phyloP scores from a whole-genome alignment of 2,888 invertebrate genomes.

The Therioaphis trifolii region DNA sequence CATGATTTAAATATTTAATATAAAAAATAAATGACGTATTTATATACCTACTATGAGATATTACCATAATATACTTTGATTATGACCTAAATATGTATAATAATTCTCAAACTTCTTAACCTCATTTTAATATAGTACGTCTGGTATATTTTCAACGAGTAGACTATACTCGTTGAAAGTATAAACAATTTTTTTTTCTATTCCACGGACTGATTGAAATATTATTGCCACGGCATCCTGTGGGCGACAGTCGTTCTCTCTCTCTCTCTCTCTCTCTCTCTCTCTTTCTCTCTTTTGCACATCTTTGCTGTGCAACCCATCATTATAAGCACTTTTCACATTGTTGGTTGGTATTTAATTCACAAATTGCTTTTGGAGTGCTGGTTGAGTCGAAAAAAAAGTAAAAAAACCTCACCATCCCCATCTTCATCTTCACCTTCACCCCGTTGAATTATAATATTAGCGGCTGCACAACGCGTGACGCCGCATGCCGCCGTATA shows the following conservation, averaged over 20 bases:
- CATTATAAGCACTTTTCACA: constrained; percentile 20
- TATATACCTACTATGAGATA: no score
- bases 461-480: constrained; percentile 44
- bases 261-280: neutral
- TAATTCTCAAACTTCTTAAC: neutral
- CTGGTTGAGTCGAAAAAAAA: neutral
- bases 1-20: no score
- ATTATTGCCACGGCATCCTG: constrained; percentile 16
- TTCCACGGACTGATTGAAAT: constrained; percentile 36
- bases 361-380: constrained; percentile 60
- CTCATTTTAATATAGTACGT: neutral
- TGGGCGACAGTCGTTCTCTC: constrained; percentile 30
- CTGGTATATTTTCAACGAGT: neutral
- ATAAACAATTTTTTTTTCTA: constrained; percentile 28
- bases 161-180: neutral
- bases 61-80: neutral
- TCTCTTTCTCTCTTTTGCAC: neutral
- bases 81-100: neutral
- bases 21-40: no score
- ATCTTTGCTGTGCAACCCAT: neutral
- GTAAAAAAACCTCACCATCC: neutral
- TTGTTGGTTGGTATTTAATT: constrained; percentile 45
- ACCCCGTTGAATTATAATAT: constrained; percentile 32
- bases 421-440: constrained; percentile 1
- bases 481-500: neutral